Percentiles rank a stretch among this genome's conserved stretches.
Evolutionary conservation across 2,113 vertebrate genomes (phyloP).

Genomic region (Microtus richardsoni): DNA sequence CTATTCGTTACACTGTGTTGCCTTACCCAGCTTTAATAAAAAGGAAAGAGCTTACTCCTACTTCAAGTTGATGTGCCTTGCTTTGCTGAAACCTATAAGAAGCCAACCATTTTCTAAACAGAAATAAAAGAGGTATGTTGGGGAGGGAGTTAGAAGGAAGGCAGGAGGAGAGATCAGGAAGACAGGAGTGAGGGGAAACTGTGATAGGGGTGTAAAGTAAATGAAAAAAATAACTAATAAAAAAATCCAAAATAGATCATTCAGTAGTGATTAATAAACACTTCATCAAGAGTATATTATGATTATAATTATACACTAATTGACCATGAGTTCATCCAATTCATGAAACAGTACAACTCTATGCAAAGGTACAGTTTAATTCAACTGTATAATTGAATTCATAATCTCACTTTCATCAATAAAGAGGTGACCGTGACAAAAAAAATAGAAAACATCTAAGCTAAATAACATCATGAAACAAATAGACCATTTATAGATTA

Average conservation of each 20-base stretch:
- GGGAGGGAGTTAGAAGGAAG: no score
- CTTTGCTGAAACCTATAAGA: no score
- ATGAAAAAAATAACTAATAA: no score
- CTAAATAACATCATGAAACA: not conserved
- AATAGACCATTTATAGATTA: not conserved
- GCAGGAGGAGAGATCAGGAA: no score
- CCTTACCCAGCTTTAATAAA: no score
- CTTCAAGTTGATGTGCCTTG: no score
- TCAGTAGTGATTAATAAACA: not conserved
- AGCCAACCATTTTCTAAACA: no score
- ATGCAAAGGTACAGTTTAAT: not conserved
- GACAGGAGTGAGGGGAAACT: no score
- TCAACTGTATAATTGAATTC: not conserved
- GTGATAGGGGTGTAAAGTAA: no score
- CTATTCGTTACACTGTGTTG: no score
- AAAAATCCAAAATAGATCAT: not conserved
- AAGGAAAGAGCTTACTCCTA: no score
- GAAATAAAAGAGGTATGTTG: no score
- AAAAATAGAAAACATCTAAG: not conserved
- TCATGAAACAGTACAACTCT: not conserved
- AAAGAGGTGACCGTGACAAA: not conserved
- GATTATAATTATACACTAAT: not conserved
- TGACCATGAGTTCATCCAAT: not conserved
- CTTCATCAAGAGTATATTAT: not conserved
- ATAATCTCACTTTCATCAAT: not conserved